These are phyloP conservation scores for Hesperophylax magnus DNA, from an alignment of 1,140 invertebrate genomes.

Conservation along the genomic window DNA sequence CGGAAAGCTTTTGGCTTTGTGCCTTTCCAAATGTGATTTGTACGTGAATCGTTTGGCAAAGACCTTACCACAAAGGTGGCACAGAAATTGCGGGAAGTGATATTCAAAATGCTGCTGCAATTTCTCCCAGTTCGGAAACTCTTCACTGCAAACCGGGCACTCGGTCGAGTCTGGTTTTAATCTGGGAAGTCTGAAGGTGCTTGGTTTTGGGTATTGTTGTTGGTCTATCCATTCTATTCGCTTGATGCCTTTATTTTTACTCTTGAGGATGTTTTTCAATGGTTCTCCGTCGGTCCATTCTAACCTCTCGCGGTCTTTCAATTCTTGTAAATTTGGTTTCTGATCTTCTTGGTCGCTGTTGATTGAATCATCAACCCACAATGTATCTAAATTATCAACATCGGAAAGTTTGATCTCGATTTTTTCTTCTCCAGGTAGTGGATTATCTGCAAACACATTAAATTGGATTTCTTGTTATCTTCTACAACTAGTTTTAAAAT, in stretches of 20 bases:
- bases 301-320: not conserved
- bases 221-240: slow-evolving; percentile 12
- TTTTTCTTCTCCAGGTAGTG: not conserved
- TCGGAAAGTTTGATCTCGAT: not conserved
- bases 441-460: not conserved
- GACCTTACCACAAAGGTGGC: not conserved
- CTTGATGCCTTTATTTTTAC: not conserved
- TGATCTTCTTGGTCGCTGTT: not conserved
- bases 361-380: not conserved
- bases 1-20: not conserved
- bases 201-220: not conserved
- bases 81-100: not conserved
- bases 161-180: not conserved
- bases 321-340: not conserved
- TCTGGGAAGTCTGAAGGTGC: not conserved
- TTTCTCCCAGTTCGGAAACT: not conserved
- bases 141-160: slow-evolving; percentile 4
- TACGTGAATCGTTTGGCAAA: not conserved
- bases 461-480: too few species aligned
- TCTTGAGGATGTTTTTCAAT: not conserved
- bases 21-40: not conserved
- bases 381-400: not conserved
- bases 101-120: not conserved
- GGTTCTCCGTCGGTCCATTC: not conserved
- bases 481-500: too few species aligned